phyloP scores from a whole-genome alignment of 2,797 vertebrate species.

The Alauda arvensis region DNA sequence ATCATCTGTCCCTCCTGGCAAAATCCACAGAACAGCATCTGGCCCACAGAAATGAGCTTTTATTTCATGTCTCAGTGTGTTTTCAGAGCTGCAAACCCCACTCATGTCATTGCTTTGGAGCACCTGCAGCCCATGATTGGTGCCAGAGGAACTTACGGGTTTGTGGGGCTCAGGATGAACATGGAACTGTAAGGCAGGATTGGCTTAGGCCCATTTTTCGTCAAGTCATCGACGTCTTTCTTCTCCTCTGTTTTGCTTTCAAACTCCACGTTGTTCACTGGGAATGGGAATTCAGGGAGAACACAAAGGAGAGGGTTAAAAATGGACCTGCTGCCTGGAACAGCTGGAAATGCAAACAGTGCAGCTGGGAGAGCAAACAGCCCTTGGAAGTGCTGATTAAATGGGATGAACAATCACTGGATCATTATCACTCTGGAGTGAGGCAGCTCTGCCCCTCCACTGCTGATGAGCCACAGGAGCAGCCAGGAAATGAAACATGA shows the following conservation, averaged over 20 bases:
- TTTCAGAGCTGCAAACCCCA: neutral
- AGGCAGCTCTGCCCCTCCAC: neutral
- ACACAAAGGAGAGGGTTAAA: constrained; percentile 27
- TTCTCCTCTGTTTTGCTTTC: constrained; percentile 89
- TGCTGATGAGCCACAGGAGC: neutral
- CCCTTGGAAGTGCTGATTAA: constrained; percentile 5
- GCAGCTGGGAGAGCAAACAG: constrained; percentile 34
- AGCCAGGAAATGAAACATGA: constrained; percentile 15
- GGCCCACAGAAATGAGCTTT: neutral
- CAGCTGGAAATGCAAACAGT: constrained; percentile 25
- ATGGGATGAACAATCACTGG: constrained; percentile 8
- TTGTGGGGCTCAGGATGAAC: constrained; percentile 91
- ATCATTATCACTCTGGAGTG: neutral
- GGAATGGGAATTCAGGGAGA: neutral
- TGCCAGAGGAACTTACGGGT: constrained; percentile 82
- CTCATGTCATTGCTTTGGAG: neutral
- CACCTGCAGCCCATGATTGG: accelerated
- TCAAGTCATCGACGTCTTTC: constrained; percentile 79
- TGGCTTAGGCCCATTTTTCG: constrained; percentile 79
- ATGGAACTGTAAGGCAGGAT: constrained; percentile 95
- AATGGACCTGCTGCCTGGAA: neutral
- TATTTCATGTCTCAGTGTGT: neutral
- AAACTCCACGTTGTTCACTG: constrained; percentile 88
- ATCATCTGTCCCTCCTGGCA: neutral
- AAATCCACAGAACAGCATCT: neutral